Evolutionary conservation across 2,888 invertebrate species (phyloP).

Genomic region (Uloborus plumipes): DNA sequence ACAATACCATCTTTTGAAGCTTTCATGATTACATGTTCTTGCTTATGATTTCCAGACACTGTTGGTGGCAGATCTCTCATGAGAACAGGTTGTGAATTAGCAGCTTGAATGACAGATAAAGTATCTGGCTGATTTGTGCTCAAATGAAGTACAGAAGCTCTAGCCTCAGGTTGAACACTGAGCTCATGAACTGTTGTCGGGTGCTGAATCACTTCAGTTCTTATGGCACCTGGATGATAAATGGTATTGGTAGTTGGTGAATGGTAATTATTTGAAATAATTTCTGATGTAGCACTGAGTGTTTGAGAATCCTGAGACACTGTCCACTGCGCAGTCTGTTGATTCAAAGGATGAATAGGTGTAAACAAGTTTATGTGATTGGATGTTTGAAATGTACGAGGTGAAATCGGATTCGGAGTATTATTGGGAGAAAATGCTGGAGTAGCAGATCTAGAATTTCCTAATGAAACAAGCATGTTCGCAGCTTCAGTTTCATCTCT

Average conservation of each 20-base stretch:
- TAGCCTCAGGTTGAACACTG: constrained; percentile 40
- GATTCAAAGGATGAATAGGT: constrained; percentile 81
- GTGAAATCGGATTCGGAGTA: constrained; percentile 68
- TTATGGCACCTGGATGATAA: constrained; percentile 60
- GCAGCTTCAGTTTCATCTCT: constrained; percentile 89
- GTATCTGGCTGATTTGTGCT: constrained; percentile 56
- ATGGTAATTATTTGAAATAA: constrained; percentile 27
- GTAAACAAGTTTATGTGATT: constrained; percentile 87
- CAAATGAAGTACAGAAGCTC: constrained; percentile 62
- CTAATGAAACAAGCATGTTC: constrained; percentile 93
- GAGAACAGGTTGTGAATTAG: constrained; percentile 22
- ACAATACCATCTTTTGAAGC: constrained; percentile 57
- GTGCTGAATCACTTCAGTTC: constrained; percentile 62
- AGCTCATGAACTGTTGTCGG: constrained; percentile 43
- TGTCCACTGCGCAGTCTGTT: constrained; percentile 67
- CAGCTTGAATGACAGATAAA: constrained; percentile 57
- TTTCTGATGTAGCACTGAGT: constrained; percentile 23
- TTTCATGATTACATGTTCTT: constrained; percentile 56
- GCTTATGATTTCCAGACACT: constrained; percentile 44
- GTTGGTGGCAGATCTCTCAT: constrained; percentile 26
- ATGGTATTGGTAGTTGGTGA: constrained; percentile 18
- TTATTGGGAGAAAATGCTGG: constrained; percentile 79
- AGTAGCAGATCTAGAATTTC: constrained; percentile 92
- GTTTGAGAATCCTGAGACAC: constrained; percentile 43
- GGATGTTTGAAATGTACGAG: constrained; percentile 70